These are phyloP conservation scores for Brenthis ino DNA, from an alignment of 2,888 invertebrate species.

Conservation along the genomic window DNA sequence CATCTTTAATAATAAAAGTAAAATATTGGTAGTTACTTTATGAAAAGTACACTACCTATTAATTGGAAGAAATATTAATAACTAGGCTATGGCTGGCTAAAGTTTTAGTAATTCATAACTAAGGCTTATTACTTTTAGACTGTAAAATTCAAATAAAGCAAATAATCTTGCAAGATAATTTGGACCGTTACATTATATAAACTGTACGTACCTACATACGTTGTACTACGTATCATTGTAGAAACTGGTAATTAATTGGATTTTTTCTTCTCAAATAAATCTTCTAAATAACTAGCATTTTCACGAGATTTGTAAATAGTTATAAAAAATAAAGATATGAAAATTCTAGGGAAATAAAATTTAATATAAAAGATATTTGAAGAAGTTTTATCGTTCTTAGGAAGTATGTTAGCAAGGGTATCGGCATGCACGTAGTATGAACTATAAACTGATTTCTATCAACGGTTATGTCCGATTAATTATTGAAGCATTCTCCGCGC, in stretches of 20 bases:
- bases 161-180: constrained; percentile 51
- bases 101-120: constrained; percentile 49
- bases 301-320: too few species aligned
- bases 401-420: background rate
- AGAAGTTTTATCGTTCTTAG: too few species aligned
- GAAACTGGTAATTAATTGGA: constrained; percentile 7
- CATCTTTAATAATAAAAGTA: constrained; percentile 8
- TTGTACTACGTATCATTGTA: constrained; percentile 6
- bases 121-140: constrained; percentile 57
- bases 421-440: constrained; percentile 34
- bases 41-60: constrained; percentile 36
- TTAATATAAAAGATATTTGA: too few species aligned
- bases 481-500: constrained; percentile 68
- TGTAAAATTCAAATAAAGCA: constrained; percentile 62
- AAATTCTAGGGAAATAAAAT: background rate
- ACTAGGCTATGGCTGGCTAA: constrained; percentile 33
- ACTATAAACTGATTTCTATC: constrained; percentile 58
- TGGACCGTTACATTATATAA: constrained; percentile 48
- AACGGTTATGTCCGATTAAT: constrained; percentile 72
- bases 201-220: background rate
- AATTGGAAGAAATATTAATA: constrained; percentile 42
- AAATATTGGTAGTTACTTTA: constrained; percentile 24
- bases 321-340: too few species aligned
- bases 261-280: background rate
- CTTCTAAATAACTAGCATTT: too few species aligned